Conservation (phyloP, 2,888 invertebrate genomes). For the Brenthis daphne region DNA sequence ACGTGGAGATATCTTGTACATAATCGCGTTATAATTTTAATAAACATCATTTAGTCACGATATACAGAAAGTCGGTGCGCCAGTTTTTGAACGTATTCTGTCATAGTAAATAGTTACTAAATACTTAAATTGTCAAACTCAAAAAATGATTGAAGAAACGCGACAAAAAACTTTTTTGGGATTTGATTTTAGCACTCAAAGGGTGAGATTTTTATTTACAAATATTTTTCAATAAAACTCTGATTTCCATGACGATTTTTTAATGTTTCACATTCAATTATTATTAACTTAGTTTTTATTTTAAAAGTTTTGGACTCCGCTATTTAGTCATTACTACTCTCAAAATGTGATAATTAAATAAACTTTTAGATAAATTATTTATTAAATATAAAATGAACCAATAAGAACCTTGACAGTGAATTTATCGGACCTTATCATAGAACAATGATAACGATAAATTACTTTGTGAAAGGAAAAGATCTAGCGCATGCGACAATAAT, state of each 20-base stretch:
- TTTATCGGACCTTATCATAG: constrained; percentile 6
- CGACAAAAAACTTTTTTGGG: constrained; percentile 86
- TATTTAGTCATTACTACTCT: not conserved
- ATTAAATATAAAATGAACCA: not conserved
- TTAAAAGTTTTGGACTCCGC: not conserved
- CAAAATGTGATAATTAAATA: not conserved
- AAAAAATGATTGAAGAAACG: constrained; percentile 68
- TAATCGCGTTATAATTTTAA: constrained; percentile 19
- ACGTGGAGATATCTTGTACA: constrained; percentile 27
- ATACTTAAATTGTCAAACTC: constrained; percentile 66
- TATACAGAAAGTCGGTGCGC: constrained; percentile 24
- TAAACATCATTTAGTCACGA: constrained; percentile 31
- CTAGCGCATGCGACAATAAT: not conserved
- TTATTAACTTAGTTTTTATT: not conserved
- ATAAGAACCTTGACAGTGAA: constrained; percentile 2
- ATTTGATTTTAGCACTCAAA: constrained; percentile 93
- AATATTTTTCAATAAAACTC: not conserved
- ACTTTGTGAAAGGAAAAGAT: constrained; percentile 7
- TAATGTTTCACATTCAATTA: not conserved
- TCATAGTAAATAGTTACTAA: constrained; percentile 48
- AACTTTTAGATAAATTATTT: not conserved
- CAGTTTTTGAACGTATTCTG: constrained; percentile 44
- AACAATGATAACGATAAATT: constrained; percentile 8
- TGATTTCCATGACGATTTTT: not conserved
- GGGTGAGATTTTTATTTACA: constrained; percentile 79